phyloP scores from a whole-genome alignment of 2,888 invertebrate species.

The Rhagonycha fulva region DNA sequence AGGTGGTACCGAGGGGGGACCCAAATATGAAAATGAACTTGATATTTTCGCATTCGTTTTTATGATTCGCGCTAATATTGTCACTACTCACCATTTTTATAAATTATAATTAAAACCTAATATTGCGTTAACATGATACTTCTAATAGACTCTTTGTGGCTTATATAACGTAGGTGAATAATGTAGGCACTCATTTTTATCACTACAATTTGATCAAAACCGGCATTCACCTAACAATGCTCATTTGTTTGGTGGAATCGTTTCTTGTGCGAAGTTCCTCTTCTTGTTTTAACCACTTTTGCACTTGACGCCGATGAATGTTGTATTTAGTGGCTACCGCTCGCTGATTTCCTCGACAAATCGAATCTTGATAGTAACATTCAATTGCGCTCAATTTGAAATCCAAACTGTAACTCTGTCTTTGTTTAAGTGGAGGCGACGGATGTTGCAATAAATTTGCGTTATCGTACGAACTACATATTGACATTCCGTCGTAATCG shows the following conservation, averaged over 20 bases:
- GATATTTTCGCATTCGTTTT: neutral
- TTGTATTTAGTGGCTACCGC: constrained; percentile 57
- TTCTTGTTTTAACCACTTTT: constrained; percentile 63
- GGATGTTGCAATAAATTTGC: constrained; percentile 23
- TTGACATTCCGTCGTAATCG: constrained; percentile 33
- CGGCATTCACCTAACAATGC: constrained; percentile 32
- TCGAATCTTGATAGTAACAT: constrained; percentile 58
- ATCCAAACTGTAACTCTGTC: constrained; percentile 58
- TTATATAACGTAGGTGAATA: neutral
- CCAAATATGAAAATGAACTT: no score
- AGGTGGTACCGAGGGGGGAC: no score
- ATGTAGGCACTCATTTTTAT: neutral
- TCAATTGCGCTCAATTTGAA: constrained; percentile 61
- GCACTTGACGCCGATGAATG: constrained; percentile 58
- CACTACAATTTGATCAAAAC: neutral
- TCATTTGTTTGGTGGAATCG: constrained; percentile 46
- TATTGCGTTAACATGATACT: constrained; percentile 20
- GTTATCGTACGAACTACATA: constrained; percentile 40
- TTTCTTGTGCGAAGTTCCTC: constrained; percentile 50
- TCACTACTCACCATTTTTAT: neutral
- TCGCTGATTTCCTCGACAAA: constrained; percentile 56
- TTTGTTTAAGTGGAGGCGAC: constrained; percentile 44
- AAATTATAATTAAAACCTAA: constrained; percentile 15
- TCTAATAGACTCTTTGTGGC: constrained; percentile 28
- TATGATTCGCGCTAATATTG: neutral